Conservation (phyloP, 2,888 invertebrate species). For the Drosophila incognita region DNA sequence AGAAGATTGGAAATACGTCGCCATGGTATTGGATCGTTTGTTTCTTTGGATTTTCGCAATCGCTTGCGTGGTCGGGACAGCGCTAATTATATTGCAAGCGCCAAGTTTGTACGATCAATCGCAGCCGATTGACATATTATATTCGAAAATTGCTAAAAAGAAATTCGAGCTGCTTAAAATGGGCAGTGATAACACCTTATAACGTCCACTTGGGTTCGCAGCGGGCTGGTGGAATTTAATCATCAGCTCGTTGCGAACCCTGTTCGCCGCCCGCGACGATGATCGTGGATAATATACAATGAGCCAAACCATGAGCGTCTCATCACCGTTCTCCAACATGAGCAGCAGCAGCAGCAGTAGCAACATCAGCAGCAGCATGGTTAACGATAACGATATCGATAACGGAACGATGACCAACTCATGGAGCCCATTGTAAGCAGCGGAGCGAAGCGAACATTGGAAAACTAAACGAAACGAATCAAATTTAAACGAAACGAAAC, state of each 20-base stretch:
- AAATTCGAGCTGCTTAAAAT: constrained; percentile 94
- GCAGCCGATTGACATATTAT: constrained; percentile 94
- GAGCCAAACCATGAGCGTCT: constrained; percentile 67
- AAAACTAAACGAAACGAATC: constrained; percentile 34
- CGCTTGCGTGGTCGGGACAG: constrained; percentile 96
- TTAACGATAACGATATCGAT: constrained; percentile 18
- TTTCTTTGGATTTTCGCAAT: constrained; percentile 98
- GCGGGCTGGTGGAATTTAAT: constrained; percentile 89
- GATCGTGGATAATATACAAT: constrained; percentile 85
- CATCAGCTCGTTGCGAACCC: constrained; percentile 88
- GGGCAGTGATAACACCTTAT: constrained; percentile 88
- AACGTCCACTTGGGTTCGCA: constrained; percentile 85
- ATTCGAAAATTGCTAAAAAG: constrained; percentile 96
- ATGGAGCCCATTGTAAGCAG: constrained; percentile 62
- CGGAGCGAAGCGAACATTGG: constrained; percentile 78
- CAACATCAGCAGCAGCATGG: constrained; percentile 27
- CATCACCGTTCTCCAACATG: constrained; percentile 64
- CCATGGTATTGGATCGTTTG: constrained; percentile 96
- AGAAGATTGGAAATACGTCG: constrained; percentile 99
- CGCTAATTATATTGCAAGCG: constrained; percentile 94
- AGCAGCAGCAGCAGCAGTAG: constrained; percentile 36
- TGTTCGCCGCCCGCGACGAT: constrained; percentile 88
- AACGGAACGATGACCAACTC: constrained; percentile 45
- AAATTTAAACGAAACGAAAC: constrained; percentile 29
- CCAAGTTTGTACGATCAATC: constrained; percentile 96